Evolutionary conservation across 2,888 invertebrate genomes (phyloP), one percentile per base, ranked within the genome.

Genomic region (Hyppa rectilinea): DNA sequence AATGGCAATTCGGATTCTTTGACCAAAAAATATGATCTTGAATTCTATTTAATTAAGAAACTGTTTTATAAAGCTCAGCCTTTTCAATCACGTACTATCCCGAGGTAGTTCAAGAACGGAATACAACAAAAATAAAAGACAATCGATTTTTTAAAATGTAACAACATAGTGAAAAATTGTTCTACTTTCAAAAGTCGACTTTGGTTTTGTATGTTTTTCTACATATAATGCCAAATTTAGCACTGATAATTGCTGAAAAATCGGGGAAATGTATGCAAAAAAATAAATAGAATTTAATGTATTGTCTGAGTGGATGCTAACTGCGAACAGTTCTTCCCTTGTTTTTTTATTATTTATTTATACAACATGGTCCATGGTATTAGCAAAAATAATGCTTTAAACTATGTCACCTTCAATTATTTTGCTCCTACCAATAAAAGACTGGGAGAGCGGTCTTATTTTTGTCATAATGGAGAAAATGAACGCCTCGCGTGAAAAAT

Each of bases 391-490:
- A n/a, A n/a, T n/a, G n/a, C n/a, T n/a, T n/a, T n/a, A n/a, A n/a
- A n/a, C n/a, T n/a, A n/a, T n/a, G n/a, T n/a, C n/a, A n/a, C n/a
- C 14, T 20, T 26, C 31, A 14, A 14, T 14, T 4, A 14, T 58
- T 6, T 20, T 6, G n/a, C 7, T 61, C 4, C 14, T 14, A 1
- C 2, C 4, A 9, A 56, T 40, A 23, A 17, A 20, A 20, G 31
- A 34, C 2, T n/a, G 4, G 14, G n/a, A 31, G 20, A 40, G 12
- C 17, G 17, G 6, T 50, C 10, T n/a, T 49, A 55, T 67, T 36
- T 26, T 38, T 47, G 29, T 34, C 29, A 1, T 38, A 43, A 36
- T 26, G 23, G 26, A 71, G 34, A 40, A 73, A 73, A 43, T 55
- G 4, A 45, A 47, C 29, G 36, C 4, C 31, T 34, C 47, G 45